phyloP scores from a whole-genome alignment of 2,888 invertebrate genomes.

The Listrodromus nycthemerus region DNA sequence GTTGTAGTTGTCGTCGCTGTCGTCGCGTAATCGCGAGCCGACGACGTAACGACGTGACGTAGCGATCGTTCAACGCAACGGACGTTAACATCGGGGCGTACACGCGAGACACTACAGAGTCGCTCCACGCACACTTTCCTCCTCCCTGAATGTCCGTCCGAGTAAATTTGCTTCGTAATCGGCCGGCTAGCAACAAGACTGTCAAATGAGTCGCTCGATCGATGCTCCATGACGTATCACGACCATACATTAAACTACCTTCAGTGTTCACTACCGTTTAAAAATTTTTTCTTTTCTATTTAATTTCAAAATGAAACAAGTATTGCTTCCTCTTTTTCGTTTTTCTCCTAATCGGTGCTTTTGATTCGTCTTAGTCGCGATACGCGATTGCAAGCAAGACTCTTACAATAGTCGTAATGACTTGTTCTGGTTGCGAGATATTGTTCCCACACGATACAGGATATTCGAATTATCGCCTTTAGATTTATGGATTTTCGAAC shows the following conservation, averaged over 20 bases:
- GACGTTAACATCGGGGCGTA: slow-evolving; percentile 57
- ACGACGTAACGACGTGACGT: slow-evolving; percentile 61
- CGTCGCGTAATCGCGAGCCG: slow-evolving; percentile 53
- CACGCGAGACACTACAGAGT: slow-evolving; percentile 62
- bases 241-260: not conserved
- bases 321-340: not conserved
- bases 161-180: slow-evolving; percentile 24
- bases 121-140: slow-evolving; percentile 31
- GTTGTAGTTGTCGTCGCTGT: slow-evolving; percentile 41
- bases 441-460: not conserved
- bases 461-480: too few relatives aligned
- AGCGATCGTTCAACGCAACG: slow-evolving; percentile 45
- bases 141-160: not conserved
- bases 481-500: too few relatives aligned
- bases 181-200: slow-evolving; percentile 60
- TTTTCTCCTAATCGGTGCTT: not conserved
- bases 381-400: not conserved
- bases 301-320: not conserved
- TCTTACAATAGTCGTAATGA: not conserved
- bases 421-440: not conserved
- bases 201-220: slow-evolving; percentile 35
- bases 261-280: not conserved
- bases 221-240: slow-evolving; percentile 23
- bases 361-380: not conserved
- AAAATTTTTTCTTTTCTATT: not conserved